Percentiles rank a stretch among this genome's conserved stretches.
Evolutionary conservation across 2,797 vertebrate species (phyloP).

Genomic region (Lateolabrax maculatus): DNA sequence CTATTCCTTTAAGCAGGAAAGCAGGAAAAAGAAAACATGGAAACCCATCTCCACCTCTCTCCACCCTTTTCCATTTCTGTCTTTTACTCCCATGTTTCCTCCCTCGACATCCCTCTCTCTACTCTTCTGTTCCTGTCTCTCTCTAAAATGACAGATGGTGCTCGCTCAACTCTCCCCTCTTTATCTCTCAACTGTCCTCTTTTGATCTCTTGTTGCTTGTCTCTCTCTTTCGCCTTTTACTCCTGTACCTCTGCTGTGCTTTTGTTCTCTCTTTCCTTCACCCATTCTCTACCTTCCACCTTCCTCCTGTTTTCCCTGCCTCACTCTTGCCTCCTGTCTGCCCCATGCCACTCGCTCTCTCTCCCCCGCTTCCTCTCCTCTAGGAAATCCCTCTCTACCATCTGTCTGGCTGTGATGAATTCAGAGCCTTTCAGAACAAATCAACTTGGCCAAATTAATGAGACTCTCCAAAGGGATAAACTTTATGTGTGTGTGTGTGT

Average conservation of each 20-base stretch:
- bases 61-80: not conserved
- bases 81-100: not conserved
- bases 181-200: slow-evolving; percentile 28
- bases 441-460: slow-evolving; percentile 76
- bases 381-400: slow-evolving; percentile 79
- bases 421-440: slow-evolving; percentile 72
- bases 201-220: slow-evolving; percentile 11
- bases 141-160: slow-evolving; percentile 58
- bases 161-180: slow-evolving; percentile 32
- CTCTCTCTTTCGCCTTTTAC: slow-evolving; percentile 6
- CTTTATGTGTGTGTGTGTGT: slow-evolving; percentile 41
- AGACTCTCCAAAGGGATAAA: slow-evolving; percentile 71
- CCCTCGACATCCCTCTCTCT: not conserved
- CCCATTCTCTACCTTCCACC: slow-evolving; percentile 3
- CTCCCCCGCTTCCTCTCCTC: slow-evolving; percentile 47
- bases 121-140: slow-evolving; percentile 25
- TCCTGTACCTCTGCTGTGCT: not conserved
- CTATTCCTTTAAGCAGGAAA: not conserved
- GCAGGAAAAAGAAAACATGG: not conserved
- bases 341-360: slow-evolving; percentile 20
- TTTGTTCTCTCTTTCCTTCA: slow-evolving; percentile 3
- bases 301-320: slow-evolving; percentile 18
- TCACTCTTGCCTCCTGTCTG: slow-evolving; percentile 4
- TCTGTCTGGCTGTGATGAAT: slow-evolving; percentile 76
- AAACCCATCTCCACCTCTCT: not conserved